Conservation (phyloP, 64 coral and sea anemone genomes). For the Astreopora myriophthalma region DNA sequence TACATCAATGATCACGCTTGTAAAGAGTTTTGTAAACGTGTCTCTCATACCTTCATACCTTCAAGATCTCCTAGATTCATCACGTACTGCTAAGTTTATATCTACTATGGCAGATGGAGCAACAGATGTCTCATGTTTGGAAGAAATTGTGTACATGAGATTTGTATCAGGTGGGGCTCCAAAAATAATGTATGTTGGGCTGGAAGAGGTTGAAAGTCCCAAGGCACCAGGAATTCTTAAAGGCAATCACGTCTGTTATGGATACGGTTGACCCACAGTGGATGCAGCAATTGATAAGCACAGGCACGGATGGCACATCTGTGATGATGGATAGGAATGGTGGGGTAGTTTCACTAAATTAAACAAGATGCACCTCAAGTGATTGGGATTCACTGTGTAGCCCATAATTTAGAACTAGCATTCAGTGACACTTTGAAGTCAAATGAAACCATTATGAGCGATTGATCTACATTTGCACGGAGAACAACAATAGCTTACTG, state of each 20-base stretch:
- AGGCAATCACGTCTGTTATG: neutral
- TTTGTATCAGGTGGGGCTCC: slow-evolving; percentile 51
- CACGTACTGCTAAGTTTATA: slow-evolving; percentile 43
- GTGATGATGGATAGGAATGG: neutral
- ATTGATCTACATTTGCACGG: neutral
- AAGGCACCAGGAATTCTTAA: neutral
- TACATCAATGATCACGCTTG: slow-evolving; percentile 62
- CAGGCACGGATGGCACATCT: neutral
- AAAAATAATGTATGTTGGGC: neutral
- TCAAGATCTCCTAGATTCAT: slow-evolving; percentile 29
- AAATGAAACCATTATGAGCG: neutral
- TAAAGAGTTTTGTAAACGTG: slow-evolving; percentile 68
- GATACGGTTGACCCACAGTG: neutral
- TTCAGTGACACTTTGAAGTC: neutral
- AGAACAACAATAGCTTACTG: neutral
- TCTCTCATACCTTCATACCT: slow-evolving; percentile 31
- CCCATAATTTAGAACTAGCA: neutral
- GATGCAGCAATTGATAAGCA: neutral
- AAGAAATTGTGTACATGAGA: slow-evolving; percentile 55
- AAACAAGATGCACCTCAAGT: neutral
- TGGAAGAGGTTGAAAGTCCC: neutral
- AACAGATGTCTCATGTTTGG: slow-evolving; percentile 17
- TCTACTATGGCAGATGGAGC: slow-evolving; percentile 15
- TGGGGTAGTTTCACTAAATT: neutral
- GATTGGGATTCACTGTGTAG: neutral